These are phyloP conservation scores for Holacanthella duospinosa DNA, from an alignment of 2,888 invertebrate species.

Conservation along the genomic window DNA sequence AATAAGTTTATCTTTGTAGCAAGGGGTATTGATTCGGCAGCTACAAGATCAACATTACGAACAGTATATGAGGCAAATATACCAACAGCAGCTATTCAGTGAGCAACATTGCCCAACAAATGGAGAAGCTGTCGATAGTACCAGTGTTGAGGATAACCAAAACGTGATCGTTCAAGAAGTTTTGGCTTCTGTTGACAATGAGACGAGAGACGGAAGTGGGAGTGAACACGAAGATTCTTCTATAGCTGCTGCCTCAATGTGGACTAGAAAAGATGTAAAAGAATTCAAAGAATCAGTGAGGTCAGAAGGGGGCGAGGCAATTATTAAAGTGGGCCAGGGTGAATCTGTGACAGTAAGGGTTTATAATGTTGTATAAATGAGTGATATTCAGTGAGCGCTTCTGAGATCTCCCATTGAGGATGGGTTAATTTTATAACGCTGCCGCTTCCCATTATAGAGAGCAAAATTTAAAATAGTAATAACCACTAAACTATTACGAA, in stretches of 20 bases:
- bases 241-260: slow-evolving; percentile 65
- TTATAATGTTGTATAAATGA: no score
- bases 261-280: slow-evolving; percentile 81
- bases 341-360: slow-evolving; percentile 83
- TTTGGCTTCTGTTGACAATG: slow-evolving; percentile 38
- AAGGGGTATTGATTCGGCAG: slow-evolving; percentile 83
- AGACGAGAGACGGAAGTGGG: slow-evolving; percentile 22
- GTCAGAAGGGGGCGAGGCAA: slow-evolving; percentile 70
- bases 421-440: no score
- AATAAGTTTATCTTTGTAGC: slow-evolving; percentile 48
- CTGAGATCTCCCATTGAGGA: no score
- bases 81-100: slow-evolving; percentile 46
- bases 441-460: no score
- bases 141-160: slow-evolving; percentile 11
- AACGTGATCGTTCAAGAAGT: slow-evolving; percentile 40
- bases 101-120: slow-evolving; percentile 26
- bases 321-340: slow-evolving; percentile 87
- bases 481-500: no score
- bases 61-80: slow-evolving; percentile 94
- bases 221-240: slow-evolving; percentile 35
- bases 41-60: slow-evolving; percentile 98
- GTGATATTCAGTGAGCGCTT: no score
- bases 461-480: no score
- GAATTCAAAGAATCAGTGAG: slow-evolving; percentile 81
- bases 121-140: slow-evolving; percentile 41